Evolutionary conservation across 2,113 vertebrate species (phyloP).

Genomic region (Catharus fuscescens): DNA sequence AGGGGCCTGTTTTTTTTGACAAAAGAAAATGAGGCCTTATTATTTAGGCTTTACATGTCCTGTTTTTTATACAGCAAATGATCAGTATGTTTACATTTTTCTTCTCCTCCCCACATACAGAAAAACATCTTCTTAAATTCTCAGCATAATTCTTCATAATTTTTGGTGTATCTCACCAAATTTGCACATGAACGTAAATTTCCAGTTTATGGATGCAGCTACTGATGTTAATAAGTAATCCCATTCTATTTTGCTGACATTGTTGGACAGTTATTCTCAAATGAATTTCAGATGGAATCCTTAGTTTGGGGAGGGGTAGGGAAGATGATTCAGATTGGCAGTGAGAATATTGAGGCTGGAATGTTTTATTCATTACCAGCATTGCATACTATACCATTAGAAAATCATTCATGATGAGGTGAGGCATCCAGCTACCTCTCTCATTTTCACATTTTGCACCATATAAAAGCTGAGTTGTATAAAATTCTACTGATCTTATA

Average conservation of each 20-base stretch:
- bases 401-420: background rate
- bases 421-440: background rate
- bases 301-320: background rate
- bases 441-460: background rate
- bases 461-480: background rate
- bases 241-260: background rate
- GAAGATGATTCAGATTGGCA: background rate
- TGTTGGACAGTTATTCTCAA: background rate
- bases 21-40: background rate
- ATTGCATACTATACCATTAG: background rate
- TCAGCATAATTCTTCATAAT: background rate
- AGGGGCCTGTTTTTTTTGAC: background rate
- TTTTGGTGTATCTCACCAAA: background rate
- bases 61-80: background rate
- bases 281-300: background rate
- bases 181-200: background rate
- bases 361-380: background rate
- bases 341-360: background rate
- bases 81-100: background rate
- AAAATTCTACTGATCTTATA: background rate
- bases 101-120: background rate
- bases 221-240: background rate
- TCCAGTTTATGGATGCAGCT: background rate
- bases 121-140: background rate
- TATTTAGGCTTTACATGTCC: background rate